phyloP scores from a whole-genome alignment of 2,113 vertebrate genomes.

The Platichthys stellatus region DNA sequence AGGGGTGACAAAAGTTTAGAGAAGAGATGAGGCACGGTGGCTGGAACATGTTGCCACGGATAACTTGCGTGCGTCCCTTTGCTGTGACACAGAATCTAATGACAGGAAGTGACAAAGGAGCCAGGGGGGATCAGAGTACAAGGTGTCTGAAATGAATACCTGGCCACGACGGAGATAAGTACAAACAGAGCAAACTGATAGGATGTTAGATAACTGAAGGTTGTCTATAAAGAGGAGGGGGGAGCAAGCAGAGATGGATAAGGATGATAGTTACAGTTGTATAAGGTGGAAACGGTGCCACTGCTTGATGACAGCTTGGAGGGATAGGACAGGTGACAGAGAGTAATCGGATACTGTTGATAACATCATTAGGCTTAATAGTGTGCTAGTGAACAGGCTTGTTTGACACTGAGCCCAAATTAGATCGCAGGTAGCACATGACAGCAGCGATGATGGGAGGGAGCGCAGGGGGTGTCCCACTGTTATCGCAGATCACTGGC shows the following conservation, averaged over 20 bases:
- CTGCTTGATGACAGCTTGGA: conserved; percentile 7
- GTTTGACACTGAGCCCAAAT: conserved; percentile 9
- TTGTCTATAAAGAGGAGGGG: conserved; percentile 12
- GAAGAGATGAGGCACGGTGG: conserved; percentile 1
- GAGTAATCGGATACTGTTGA: conserved; percentile 40
- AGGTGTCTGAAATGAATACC: conserved; percentile 77
- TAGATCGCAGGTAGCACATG: conserved; percentile 3
- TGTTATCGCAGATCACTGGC: conserved; percentile 19
- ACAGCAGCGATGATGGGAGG: background rate
- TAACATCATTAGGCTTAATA: conserved; percentile 47
- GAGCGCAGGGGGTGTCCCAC: background rate
- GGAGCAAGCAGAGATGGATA: conserved; percentile 22
- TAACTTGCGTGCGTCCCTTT: conserved; percentile 36
- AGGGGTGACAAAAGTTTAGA: background rate
- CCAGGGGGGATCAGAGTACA: conserved; percentile 66
- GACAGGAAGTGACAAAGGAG: conserved; percentile 79
- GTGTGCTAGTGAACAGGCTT: background rate
- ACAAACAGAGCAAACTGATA: conserved; percentile 57
- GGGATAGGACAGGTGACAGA: conserved; percentile 1
- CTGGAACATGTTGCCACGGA: conserved; percentile 37
- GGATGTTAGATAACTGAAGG: conserved; percentile 63
- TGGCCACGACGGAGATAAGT: conserved; percentile 49
- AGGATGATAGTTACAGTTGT: conserved; percentile 17
- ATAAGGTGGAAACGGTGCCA: background rate
- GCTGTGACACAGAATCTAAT: conserved; percentile 71